Percentiles rank a stretch among this genome's conserved stretches.
Evolutionary conservation across 2,888 invertebrate species (phyloP).

Genomic region (Junonia oenone): DNA sequence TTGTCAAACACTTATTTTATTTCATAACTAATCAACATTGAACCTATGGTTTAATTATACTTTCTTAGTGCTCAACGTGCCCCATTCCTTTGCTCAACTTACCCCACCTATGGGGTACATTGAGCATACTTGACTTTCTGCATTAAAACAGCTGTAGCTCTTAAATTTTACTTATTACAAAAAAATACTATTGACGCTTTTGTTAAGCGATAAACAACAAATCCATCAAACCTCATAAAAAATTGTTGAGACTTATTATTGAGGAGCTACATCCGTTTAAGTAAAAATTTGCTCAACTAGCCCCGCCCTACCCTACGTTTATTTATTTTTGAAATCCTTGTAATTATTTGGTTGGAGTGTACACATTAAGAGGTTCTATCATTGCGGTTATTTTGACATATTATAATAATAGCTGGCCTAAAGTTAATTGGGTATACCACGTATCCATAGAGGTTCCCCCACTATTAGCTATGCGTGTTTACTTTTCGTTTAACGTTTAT

Average conservation of each 20-base stretch:
- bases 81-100: constrained; percentile 36
- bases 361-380: too few relatives aligned
- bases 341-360: too few relatives aligned
- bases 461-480: too few relatives aligned
- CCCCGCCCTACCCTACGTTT: constrained; percentile 26
- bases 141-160: constrained; percentile 32
- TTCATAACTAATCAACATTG: constrained; percentile 24
- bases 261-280: constrained; percentile 24
- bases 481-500: too few relatives aligned
- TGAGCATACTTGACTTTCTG: constrained; percentile 12
- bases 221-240: constrained; percentile 19
- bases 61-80: constrained; percentile 31
- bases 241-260: constrained; percentile 21
- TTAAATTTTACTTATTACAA: constrained; percentile 26
- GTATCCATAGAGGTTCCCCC: too few relatives aligned
- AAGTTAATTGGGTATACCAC: too few relatives aligned
- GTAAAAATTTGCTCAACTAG: constrained; percentile 28
- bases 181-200: constrained; percentile 15
- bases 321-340: too few relatives aligned
- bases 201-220: constrained; percentile 23
- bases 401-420: too few relatives aligned
- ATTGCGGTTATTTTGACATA: too few relatives aligned
- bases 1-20: constrained; percentile 25
- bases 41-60: constrained; percentile 22
- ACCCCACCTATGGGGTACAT: constrained; percentile 35